Evolutionary conservation across 1,140 invertebrate genomes (phyloP).

Genomic region (Elymnias hypermnestra): DNA sequence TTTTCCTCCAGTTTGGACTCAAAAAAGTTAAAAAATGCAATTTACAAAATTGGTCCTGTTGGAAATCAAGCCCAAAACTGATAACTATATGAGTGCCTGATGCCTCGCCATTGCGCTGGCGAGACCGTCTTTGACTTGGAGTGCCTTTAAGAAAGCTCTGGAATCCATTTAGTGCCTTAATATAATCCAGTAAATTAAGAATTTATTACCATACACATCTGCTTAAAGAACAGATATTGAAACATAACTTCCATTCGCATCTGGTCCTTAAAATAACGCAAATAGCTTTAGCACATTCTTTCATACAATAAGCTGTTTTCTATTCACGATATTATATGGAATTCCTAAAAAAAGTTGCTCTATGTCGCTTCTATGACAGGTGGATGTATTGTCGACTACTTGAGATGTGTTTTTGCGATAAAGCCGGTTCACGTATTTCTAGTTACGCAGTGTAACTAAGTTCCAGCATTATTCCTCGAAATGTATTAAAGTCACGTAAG

Average conservation of each 20-base stretch:
- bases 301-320: too few relatives aligned
- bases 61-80: too few relatives aligned
- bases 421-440: slow-evolving; percentile 9
- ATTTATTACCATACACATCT: too few relatives aligned
- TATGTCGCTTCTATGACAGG: slow-evolving; percentile 6
- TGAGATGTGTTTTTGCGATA: slow-evolving; percentile 13
- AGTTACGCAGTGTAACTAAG: slow-evolving; percentile 2
- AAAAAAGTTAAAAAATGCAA: too few relatives aligned
- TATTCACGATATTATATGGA: slow-evolving; percentile 2
- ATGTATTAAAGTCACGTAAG: slow-evolving; percentile 8
- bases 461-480: neutral
- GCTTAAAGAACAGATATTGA: neutral
- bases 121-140: too few relatives aligned
- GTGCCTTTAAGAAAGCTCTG: too few relatives aligned
- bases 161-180: too few relatives aligned
- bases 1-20: too few relatives aligned
- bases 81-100: too few relatives aligned
- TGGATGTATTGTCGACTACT: slow-evolving; percentile 7
- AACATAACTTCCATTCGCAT: neutral
- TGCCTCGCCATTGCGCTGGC: too few relatives aligned
- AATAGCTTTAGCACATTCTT: neutral
- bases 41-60: too few relatives aligned
- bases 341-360: slow-evolving; percentile 8
- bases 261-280: neutral
- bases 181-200: too few relatives aligned